Evolutionary conservation across 2,797 vertebrate genomes (phyloP), one percentile per base, ranked within the genome.

Genomic region (Poecilia wingei): DNA sequence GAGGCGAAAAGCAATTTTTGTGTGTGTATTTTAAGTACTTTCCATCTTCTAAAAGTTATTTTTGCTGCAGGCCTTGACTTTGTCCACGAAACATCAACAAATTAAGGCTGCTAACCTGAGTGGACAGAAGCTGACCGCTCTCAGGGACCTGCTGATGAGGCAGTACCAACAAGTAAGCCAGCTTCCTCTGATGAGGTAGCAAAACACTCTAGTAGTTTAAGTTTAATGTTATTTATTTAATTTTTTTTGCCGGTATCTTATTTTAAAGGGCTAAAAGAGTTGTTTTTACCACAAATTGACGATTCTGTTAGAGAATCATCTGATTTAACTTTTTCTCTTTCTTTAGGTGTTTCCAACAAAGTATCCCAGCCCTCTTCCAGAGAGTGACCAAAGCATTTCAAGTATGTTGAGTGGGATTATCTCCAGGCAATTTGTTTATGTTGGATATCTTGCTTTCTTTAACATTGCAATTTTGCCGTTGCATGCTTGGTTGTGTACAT

Each of bases 91-190:
- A 90, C 87, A 98, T 91, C 91, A 86, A 18, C 89, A 94, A 36
- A 95, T 99, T 74, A 94, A 94, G 78, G 96, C 97, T 83, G 96
- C 97, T 88, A 95, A 97, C 79, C 96, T 99, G 82, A 97, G 95
- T 91, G 96, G 97, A 74, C 95, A 84, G 8, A 97, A 93, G 78
- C 95, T 99, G 83, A 87, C 94, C 75, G 97, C 97, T 45, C 95
- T 99, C 79, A 96, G 96, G 90, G 96, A 98, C 83, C 94, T 98
- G 78, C 93, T 98, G 75, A 96, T 98, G 95, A 96, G 90, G 85
- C 95, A 95, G 43, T 97, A 95, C 88, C 95, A 95, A 84, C 97
- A 98, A 95, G 98, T 99, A 79, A n/a, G 77, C 13, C 68, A 45
- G 13, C 6, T 0, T 66, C 1, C 22, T 75, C 3, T 71, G 22